These are phyloP conservation scores for Melanaphis sacchari DNA, from an alignment of 1,140 invertebrate species.

Conservation along the genomic window DNA sequence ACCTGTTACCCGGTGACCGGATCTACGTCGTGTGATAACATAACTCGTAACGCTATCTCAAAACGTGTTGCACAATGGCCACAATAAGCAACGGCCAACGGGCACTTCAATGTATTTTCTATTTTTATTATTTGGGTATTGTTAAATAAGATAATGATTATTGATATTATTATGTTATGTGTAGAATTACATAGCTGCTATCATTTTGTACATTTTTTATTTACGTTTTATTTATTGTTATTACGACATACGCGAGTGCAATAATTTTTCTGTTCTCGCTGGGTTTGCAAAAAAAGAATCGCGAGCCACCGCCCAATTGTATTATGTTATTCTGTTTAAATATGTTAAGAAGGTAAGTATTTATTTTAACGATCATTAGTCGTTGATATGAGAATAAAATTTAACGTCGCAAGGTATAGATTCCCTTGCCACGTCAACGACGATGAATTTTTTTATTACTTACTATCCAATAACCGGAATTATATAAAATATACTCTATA, in stretches of 20 bases:
- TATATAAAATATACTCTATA: neutral
- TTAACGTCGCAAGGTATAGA: neutral
- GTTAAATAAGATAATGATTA: neutral
- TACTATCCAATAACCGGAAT: neutral
- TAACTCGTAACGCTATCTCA: neutral
- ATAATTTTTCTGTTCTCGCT: neutral
- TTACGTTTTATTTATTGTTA: neutral
- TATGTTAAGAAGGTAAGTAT: neutral
- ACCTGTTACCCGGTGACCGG: neutral
- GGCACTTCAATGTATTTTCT: neutral
- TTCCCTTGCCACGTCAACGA: neutral
- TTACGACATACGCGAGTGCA: neutral
- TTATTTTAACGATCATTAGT: neutral
- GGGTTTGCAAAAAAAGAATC: neutral
- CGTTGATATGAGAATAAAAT: neutral
- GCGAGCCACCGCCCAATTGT: neutral
- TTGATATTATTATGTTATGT: neutral
- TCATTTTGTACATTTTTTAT: neutral
- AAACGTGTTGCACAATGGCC: neutral
- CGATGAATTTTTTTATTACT: neutral
- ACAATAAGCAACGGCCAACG: neutral
- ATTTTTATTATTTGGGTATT: neutral
- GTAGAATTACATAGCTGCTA: neutral
- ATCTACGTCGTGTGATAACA: neutral
- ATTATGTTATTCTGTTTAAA: neutral